A percentile compares a stretch with the other conserved stretches of the same genome.
These are phyloP conservation scores for Poliocrania exsul DNA, from an alignment of 2,797 vertebrate genomes.

Conservation along the genomic window DNA sequence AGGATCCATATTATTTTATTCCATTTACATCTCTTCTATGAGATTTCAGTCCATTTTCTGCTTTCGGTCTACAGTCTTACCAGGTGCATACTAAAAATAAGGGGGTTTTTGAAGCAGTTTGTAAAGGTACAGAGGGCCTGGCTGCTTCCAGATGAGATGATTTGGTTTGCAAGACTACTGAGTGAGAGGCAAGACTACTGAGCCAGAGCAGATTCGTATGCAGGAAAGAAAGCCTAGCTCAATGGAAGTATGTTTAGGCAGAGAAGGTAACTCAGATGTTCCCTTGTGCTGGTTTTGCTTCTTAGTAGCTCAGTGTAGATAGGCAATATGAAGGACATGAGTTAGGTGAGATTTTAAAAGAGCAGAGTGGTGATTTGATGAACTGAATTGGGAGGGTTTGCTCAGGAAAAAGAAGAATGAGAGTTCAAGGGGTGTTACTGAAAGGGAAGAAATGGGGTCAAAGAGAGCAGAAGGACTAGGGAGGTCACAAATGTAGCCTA, in stretches of 20 bases:
- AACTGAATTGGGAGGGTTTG: background rate
- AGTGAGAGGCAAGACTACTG: background rate
- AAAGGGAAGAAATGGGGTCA: background rate
- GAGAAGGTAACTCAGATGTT: background rate
- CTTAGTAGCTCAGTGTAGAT: background rate
- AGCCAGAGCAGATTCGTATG: background rate
- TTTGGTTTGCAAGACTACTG: background rate
- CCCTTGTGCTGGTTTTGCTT: background rate
- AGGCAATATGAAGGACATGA: background rate
- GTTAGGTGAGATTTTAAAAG: background rate
- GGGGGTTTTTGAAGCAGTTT: background rate
- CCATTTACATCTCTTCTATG: background rate
- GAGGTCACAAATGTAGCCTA: constrained; percentile 15
- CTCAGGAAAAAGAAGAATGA: background rate
- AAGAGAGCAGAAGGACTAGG: background rate
- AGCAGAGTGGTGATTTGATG: background rate
- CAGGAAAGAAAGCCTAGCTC: background rate
- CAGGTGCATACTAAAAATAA: background rate
- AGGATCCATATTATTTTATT: background rate
- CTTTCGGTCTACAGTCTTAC: background rate
- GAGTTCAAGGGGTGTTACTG: background rate
- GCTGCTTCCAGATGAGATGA: background rate
- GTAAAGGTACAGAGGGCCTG: background rate
- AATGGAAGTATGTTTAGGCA: background rate
- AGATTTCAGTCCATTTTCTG: background rate